Evolutionary conservation across 2,797 vertebrate species (phyloP).

Genomic region (Rhinatrema bivittatum): DNA sequence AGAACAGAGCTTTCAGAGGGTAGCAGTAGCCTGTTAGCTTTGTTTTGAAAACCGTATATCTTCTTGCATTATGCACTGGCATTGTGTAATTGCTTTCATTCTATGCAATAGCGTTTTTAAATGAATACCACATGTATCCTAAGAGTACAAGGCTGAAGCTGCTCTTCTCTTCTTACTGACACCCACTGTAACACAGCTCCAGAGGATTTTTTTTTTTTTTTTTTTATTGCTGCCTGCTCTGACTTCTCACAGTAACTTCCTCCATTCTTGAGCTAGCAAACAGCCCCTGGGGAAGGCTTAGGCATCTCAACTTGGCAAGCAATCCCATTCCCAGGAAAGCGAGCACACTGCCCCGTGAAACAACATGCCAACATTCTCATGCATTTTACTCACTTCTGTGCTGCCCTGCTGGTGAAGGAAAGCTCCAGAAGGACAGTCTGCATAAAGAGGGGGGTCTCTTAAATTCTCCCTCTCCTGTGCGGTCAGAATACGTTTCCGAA

Average conservation of each 20-base stretch:
- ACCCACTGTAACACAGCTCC: conserved; percentile 46
- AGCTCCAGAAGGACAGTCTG: too few species aligned
- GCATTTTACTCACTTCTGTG: conserved; percentile 34
- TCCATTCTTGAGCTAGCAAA: conserved; percentile 58
- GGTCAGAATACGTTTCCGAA: neutral
- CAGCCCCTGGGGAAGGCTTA: conserved; percentile 65
- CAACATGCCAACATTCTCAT: conserved; percentile 56
- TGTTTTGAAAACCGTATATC: too few species aligned
- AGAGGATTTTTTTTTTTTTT: neutral
- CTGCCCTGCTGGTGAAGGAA: conserved; percentile 14
- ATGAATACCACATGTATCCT: conserved; percentile 62
- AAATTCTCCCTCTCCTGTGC: neutral
- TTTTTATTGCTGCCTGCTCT: conserved; percentile 31
- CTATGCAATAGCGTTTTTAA: conserved; percentile 36
- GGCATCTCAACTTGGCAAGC: conserved; percentile 84
- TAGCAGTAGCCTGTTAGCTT: too few species aligned
- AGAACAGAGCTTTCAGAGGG: too few species aligned
- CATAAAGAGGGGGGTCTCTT: neutral
- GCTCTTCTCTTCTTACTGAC: conserved; percentile 42
- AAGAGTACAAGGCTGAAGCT: conserved; percentile 34
- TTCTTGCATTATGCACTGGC: too few species aligned
- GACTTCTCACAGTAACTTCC: conserved; percentile 62
- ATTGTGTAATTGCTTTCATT: too few species aligned
- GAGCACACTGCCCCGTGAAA: conserved; percentile 63
- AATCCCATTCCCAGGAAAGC: conserved; percentile 85